Conservation (phyloP, 2,888 invertebrate genomes). For the Nycteola revayana region DNA sequence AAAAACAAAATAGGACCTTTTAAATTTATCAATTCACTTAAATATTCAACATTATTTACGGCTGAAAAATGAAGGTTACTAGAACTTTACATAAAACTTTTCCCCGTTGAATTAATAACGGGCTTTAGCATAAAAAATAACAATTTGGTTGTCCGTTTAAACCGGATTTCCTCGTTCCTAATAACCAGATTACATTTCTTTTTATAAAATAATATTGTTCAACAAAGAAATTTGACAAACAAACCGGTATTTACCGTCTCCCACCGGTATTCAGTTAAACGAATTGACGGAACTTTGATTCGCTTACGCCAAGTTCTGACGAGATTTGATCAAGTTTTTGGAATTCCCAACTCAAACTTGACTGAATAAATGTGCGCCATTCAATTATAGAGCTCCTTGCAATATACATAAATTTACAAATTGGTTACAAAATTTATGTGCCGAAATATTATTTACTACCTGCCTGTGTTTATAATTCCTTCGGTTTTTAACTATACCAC, state of each 20-base stretch:
- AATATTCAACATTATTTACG: conserved; percentile 27
- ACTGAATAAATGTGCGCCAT: conserved; percentile 27
- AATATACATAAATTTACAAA: too few relatives aligned
- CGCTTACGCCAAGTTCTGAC: conserved; percentile 37
- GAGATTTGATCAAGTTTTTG: conserved; percentile 35
- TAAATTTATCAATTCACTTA: too few relatives aligned
- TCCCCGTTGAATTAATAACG: conserved; percentile 26
- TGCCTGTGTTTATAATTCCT: too few relatives aligned
- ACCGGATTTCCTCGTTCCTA: conserved; percentile 26
- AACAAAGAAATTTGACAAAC: conserved; percentile 41
- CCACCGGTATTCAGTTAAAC: conserved; percentile 33
- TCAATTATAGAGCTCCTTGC: conserved; percentile 20
- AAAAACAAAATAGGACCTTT: too few relatives aligned
- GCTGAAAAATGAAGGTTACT: conserved; percentile 10
- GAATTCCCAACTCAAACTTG: conserved; percentile 24
- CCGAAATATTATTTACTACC: too few relatives aligned
- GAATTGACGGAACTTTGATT: conserved; percentile 43
- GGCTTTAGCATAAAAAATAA: conserved; percentile 26
- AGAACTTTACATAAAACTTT: conserved; percentile 19
- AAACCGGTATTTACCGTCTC: conserved; percentile 37
- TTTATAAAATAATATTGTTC: conserved; percentile 44
- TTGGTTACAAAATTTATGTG: too few relatives aligned
- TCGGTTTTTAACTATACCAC: too few relatives aligned
- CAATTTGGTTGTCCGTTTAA: conserved; percentile 21
- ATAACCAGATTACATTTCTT: conserved; percentile 43